Percentiles rank a stretch among this genome's conserved stretches.
Evolutionary conservation across 2,888 invertebrate species (phyloP).

Genomic region (Plebejus anna): DNA sequence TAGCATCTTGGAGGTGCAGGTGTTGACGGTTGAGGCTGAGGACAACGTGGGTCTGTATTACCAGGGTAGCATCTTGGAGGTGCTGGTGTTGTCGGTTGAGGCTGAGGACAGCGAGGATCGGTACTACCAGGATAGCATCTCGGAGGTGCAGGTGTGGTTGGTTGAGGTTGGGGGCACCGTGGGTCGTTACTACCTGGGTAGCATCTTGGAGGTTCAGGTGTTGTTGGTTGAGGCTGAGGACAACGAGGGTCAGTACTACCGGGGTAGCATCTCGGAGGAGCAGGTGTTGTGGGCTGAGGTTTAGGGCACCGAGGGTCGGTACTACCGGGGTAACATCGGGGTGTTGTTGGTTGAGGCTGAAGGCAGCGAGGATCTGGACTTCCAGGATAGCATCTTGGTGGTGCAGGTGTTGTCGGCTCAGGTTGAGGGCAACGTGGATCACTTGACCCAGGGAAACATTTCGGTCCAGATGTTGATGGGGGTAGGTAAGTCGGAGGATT

Average conservation of each 20-base stretch:
- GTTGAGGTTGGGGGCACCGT: conserved; percentile 39
- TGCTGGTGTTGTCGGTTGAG: conserved; percentile 32
- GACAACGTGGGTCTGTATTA: conserved; percentile 45
- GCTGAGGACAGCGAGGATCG: conserved; percentile 49
- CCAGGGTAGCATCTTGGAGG: conserved; percentile 45
- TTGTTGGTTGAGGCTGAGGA: conserved; percentile 39
- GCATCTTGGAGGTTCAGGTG: conserved; percentile 48
- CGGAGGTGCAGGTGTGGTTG: conserved; percentile 39
- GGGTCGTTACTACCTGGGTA: conserved; percentile 51
- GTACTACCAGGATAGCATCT: conserved; percentile 47
- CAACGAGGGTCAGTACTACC: conserved; percentile 42
- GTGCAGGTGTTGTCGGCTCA: conserved; percentile 41
- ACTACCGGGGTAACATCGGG: conserved; percentile 46
- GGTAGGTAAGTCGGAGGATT: conserved; percentile 20
- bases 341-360: conserved; percentile 45
- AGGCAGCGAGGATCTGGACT: conserved; percentile 47
- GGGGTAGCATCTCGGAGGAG: conserved; percentile 42
- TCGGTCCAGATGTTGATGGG: conserved; percentile 14
- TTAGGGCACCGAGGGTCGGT: conserved; percentile 41
- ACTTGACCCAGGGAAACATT: conserved; percentile 32
- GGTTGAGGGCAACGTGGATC: conserved; percentile 42
- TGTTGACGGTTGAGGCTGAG: conserved; percentile 37
- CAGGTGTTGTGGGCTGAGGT: conserved; percentile 34
- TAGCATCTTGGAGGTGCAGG: conserved; percentile 41
- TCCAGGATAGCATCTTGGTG: conserved; percentile 46